Conservation (phyloP, 2,113 vertebrate species). For the Pycnonotus jocosus region DNA sequence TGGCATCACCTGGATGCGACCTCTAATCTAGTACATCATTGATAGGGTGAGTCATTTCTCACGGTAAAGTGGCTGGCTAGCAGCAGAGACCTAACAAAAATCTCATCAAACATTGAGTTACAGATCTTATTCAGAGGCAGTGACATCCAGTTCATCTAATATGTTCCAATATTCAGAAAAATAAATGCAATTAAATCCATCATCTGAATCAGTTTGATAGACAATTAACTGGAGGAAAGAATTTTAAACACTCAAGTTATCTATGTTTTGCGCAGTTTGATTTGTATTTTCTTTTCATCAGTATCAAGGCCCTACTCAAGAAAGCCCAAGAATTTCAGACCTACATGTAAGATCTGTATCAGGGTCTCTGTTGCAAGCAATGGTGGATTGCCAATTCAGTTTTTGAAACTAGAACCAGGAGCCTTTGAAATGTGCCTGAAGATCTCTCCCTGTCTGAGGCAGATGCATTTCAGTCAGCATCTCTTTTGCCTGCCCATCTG, state of each 20-base stretch:
- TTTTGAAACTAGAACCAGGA: background rate
- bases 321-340: background rate
- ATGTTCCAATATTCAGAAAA: background rate
- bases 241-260: background rate
- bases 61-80: background rate
- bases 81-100: background rate
- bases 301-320: background rate
- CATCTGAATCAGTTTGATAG: background rate
- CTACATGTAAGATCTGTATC: background rate
- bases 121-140: background rate
- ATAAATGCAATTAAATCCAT: background rate
- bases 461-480: background rate
- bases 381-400: background rate
- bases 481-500: constrained; percentile 1
- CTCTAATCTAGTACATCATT: background rate
- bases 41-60: background rate
- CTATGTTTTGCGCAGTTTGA: background rate
- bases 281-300: background rate
- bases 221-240: background rate
- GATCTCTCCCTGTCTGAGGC: background rate
- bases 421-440: background rate
- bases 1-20: background rate
- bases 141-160: background rate
- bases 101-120: background rate
- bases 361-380: background rate